Evolutionary conservation across 2,797 vertebrate genomes (phyloP).

Genomic region (Melanotaenia boesemani): DNA sequence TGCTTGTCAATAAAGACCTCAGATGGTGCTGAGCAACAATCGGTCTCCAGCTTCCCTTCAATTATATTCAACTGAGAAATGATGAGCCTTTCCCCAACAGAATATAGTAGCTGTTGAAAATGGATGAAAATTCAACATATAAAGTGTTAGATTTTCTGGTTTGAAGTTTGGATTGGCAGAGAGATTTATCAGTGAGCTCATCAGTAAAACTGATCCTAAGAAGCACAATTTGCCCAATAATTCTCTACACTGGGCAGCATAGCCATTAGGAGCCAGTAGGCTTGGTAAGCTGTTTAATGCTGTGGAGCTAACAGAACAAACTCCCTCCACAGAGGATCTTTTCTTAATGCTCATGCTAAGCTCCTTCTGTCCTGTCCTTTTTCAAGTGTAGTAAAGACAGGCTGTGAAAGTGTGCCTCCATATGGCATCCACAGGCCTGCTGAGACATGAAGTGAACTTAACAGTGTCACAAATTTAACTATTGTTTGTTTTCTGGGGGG

Average conservation of each 20-base stretch:
- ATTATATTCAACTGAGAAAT: not conserved
- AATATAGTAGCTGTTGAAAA: not conserved
- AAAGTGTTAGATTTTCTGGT: not conserved
- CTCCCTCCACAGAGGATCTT: slow-evolving; percentile 51
- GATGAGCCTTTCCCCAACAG: not conserved
- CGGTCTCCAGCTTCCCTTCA: not conserved
- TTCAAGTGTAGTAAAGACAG: slow-evolving; percentile 7
- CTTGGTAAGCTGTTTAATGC: slow-evolving; percentile 51
- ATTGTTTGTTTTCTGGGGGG: not conserved
- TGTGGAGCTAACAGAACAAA: slow-evolving; percentile 37
- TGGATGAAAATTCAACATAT: not conserved
- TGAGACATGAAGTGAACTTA: slow-evolving; percentile 9
- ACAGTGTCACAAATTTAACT: slow-evolving; percentile 3
- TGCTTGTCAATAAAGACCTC: not conserved
- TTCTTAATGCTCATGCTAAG: slow-evolving; percentile 59
- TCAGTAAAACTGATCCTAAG: not conserved
- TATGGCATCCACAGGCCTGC: slow-evolving; percentile 11
- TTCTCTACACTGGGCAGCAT: not conserved
- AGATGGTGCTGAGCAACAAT: not conserved
- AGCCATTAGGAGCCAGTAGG: slow-evolving; percentile 18
- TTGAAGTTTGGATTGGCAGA: not conserved
- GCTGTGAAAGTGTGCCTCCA: slow-evolving; percentile 40
- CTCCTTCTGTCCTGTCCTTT: slow-evolving; percentile 59
- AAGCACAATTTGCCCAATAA: too few species aligned
- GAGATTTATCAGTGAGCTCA: too few species aligned